These are phyloP conservation scores for Hylaeus volcanicus DNA, from an alignment of 1,140 invertebrate species.

Conservation along the genomic window DNA sequence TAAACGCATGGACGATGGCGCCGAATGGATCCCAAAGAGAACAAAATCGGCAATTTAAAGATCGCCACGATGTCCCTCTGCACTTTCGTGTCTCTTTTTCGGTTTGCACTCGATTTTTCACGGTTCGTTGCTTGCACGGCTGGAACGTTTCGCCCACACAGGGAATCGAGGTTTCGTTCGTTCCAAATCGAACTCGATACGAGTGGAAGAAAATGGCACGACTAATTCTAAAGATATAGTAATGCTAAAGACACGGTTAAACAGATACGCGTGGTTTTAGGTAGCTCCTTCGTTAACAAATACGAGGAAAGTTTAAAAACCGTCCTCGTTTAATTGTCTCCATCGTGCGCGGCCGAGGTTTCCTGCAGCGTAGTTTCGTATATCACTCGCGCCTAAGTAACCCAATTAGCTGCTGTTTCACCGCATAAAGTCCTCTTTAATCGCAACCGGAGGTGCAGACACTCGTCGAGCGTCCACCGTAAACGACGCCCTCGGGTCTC, in stretches of 20 bases:
- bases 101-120: background rate
- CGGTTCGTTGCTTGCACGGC: background rate
- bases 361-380: background rate
- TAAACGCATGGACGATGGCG: conserved; percentile 48
- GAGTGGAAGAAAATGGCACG: too few species aligned
- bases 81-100: background rate
- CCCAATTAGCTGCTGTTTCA: conserved; percentile 33
- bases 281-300: too few species aligned
- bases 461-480: background rate
- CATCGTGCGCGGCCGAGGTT: too few species aligned
- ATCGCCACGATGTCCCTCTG: conserved; percentile 1
- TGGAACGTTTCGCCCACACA: background rate
- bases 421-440: conserved; percentile 35
- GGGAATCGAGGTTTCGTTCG: background rate
- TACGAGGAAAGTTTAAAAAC: background rate
- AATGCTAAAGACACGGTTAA: too few species aligned
- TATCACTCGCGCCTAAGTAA: conserved; percentile 1
- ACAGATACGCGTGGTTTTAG: too few species aligned
- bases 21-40: conserved; percentile 13
- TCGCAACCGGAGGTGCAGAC: background rate
- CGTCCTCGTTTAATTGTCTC: too few species aligned
- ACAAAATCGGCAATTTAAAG: conserved; percentile 46
- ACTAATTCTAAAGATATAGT: too few species aligned
- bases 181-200: too few species aligned
- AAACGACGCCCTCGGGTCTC: conserved; percentile 6